These are phyloP conservation scores for Taurulus bubalis DNA, from an alignment of 2,113 vertebrate genomes.

Conservation along the genomic window DNA sequence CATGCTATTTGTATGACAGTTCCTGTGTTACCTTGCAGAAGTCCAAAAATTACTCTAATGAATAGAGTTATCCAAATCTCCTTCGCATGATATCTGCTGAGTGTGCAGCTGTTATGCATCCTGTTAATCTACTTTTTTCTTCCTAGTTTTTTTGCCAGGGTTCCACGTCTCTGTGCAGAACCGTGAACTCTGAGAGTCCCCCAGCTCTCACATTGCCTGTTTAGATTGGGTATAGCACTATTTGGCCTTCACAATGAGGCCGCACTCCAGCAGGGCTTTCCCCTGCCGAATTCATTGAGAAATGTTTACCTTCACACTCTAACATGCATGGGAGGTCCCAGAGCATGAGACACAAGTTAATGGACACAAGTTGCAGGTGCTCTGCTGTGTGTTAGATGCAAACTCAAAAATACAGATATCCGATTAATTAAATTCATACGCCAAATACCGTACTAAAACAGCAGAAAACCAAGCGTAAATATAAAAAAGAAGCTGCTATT, in stretches of 20 bases:
- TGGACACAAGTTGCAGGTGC: constrained; percentile 51
- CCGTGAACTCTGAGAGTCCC: constrained; percentile 57
- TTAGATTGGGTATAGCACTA: constrained; percentile 70
- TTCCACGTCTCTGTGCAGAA: constrained; percentile 47
- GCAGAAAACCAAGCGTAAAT: constrained; percentile 2
- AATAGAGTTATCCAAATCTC: constrained; percentile 45
- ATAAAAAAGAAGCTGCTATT: background rate
- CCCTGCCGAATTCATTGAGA: constrained; percentile 60
- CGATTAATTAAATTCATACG: constrained; percentile 7
- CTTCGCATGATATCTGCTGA: constrained; percentile 41
- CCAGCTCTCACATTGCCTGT: constrained; percentile 53
- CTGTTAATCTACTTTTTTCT: constrained; percentile 13
- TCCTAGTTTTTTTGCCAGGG: constrained; percentile 7
- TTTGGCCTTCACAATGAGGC: constrained; percentile 75
- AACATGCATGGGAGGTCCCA: constrained; percentile 61
- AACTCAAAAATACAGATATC: constrained; percentile 37
- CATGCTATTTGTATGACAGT: constrained; percentile 16
- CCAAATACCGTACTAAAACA: constrained; percentile 10
- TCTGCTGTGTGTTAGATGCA: constrained; percentile 52
- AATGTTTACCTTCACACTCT: constrained; percentile 78
- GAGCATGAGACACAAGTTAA: constrained; percentile 58
- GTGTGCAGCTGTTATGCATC: constrained; percentile 56
- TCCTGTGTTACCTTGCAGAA: constrained; percentile 11
- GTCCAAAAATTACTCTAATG: constrained; percentile 17
- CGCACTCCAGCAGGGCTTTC: constrained; percentile 56